Evolutionary conservation across 2,113 vertebrate species (phyloP).

Genomic region (Pseudorectes ferrugineus): DNA sequence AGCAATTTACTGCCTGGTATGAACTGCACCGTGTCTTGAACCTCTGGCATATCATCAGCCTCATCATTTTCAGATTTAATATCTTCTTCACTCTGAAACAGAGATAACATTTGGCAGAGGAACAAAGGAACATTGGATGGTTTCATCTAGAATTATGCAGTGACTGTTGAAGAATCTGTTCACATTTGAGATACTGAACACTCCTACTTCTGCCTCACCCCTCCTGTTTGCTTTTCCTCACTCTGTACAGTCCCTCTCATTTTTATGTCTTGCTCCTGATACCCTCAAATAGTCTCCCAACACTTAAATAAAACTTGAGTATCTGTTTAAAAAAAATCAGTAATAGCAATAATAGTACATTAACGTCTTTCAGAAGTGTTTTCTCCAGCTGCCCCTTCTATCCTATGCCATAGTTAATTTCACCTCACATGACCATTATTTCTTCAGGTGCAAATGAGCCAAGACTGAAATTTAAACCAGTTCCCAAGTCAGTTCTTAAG

Average conservation of each 20-base stretch:
- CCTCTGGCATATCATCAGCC: constrained; percentile 87
- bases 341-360: not conserved
- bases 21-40: constrained; percentile 90
- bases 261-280: not conserved
- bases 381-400: not conserved
- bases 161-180: not conserved
- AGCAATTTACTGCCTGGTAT: constrained; percentile 92
- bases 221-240: not conserved
- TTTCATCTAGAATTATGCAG: not conserved
- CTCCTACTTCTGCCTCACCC: not conserved
- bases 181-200: not conserved
- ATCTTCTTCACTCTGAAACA: constrained; percentile 73
- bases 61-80: constrained; percentile 77
- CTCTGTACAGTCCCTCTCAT: not conserved
- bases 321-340: not conserved
- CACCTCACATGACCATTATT: not conserved
- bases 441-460: not conserved
- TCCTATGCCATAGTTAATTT: not conserved
- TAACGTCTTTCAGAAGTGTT: not conserved
- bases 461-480: not conserved
- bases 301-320: not conserved
- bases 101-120: not conserved
- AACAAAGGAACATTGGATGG: not conserved
- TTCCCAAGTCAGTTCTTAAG: not conserved
- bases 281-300: not conserved